These are phyloP conservation scores for Ylistrum balloti DNA, from an alignment of 1,140 invertebrate species.

Conservation along the genomic window DNA sequence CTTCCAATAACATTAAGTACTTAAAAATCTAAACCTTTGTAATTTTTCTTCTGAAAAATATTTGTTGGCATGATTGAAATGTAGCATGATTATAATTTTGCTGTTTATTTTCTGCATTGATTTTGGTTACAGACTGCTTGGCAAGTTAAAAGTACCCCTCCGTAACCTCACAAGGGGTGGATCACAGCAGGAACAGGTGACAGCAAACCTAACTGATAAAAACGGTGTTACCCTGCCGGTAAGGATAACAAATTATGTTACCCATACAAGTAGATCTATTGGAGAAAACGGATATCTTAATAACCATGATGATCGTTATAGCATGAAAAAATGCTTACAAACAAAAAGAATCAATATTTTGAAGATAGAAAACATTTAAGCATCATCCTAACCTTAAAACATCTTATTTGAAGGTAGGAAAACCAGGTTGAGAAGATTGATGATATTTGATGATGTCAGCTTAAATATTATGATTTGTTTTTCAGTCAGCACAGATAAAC, in stretches of 20 bases:
- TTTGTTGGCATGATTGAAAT: too few relatives aligned
- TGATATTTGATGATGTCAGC: not conserved
- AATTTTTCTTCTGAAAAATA: too few relatives aligned
- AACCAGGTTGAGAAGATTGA: too few relatives aligned
- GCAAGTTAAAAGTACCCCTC: conserved; percentile 76
- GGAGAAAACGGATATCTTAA: too few relatives aligned
- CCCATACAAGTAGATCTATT: too few relatives aligned
- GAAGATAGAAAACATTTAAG: not conserved
- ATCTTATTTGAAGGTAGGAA: not conserved
- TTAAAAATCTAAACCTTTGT: too few relatives aligned
- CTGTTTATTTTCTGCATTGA: too few relatives aligned
- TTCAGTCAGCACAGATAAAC: conserved; percentile 70
- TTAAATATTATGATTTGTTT: conserved; percentile 42
- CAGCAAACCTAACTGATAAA: conserved; percentile 75
- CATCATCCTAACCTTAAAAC: too few relatives aligned
- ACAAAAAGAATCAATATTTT: not conserved
- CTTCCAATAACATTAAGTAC: too few relatives aligned
- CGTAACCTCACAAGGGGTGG: conserved; percentile 76
- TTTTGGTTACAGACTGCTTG: conserved; percentile 75
- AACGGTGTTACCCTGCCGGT: conserved; percentile 71
- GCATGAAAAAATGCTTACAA: too few relatives aligned
- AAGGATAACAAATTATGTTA: not conserved
- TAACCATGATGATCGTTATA: too few relatives aligned
- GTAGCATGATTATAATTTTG: too few relatives aligned
- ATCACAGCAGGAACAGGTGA: conserved; percentile 73